Percentiles rank a stretch among this genome's conserved stretches.
Conservation (phyloP, 2,888 invertebrate genomes). For the Oconnorella tubifera region DNA sequence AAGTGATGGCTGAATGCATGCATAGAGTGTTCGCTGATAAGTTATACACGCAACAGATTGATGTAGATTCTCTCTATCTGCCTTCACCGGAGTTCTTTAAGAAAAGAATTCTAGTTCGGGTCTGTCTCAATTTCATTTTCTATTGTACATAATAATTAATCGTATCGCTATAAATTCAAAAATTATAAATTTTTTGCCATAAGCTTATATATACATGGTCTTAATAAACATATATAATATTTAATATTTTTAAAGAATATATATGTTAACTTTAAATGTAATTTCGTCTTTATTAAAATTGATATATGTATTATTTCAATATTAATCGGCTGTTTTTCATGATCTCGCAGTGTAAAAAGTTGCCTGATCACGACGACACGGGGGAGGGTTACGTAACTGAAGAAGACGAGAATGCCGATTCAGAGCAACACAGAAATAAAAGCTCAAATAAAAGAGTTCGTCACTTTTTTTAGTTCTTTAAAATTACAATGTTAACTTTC, state of each 20-base stretch:
- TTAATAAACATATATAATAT: no score
- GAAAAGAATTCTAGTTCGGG: slow-evolving; percentile 55
- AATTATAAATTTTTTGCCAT: no score
- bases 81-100: slow-evolving; percentile 54
- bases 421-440: slow-evolving; percentile 50
- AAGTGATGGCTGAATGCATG: slow-evolving; percentile 53
- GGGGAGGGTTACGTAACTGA: slow-evolving; percentile 60
- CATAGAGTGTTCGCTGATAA: slow-evolving; percentile 51
- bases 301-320: neutral
- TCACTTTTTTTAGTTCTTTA: no score
- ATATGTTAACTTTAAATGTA: no score
- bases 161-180: no score
- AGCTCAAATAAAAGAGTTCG: no score
- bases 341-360: slow-evolving; percentile 57
- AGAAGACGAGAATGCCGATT: slow-evolving; percentile 60
- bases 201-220: no score
- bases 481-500: no score
- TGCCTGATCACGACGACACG: slow-evolving; percentile 47
- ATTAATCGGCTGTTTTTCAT: neutral
- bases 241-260: no score
- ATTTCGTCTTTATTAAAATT: no score
- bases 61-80: slow-evolving; percentile 39
- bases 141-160: no score
- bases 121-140: no score
- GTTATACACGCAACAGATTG: slow-evolving; percentile 41